A percentile compares a stretch with the other conserved stretches of the same genome.
phyloP scores from a whole-genome alignment of 2,888 invertebrate genomes.

The Sinopyrophorus schimmeli region DNA sequence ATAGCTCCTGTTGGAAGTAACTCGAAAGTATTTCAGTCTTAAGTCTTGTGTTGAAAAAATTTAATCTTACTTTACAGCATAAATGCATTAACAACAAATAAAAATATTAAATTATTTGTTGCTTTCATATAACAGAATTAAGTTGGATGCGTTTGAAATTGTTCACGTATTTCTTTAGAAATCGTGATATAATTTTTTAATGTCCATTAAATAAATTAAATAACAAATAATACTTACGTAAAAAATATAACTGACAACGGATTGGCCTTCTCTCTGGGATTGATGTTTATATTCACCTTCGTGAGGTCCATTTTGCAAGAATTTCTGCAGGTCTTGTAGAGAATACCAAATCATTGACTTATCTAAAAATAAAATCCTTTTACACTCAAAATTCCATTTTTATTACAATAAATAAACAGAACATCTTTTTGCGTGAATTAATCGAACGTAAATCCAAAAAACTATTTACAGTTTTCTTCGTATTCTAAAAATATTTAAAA shows the following conservation, averaged over 20 bases:
- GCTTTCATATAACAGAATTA: no score
- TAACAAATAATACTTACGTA: slow-evolving; percentile 59
- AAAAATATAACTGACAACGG: slow-evolving; percentile 56
- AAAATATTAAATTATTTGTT: no score
- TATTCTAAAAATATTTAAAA: neutral
- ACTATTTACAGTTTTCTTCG: neutral
- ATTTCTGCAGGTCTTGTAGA: slow-evolving; percentile 9
- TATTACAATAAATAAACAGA: no score
- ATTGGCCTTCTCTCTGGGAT: slow-evolving; percentile 58
- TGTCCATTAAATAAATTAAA: no score
- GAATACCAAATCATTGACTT: slow-evolving; percentile 24
- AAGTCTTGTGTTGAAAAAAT: no score
- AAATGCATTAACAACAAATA: no score
- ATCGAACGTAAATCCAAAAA: neutral
- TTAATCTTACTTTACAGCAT: no score
- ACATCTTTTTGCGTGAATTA: slow-evolving; percentile 1
- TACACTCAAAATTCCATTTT: neutral
- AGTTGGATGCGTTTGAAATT: no score
- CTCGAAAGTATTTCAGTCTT: slow-evolving; percentile 4
- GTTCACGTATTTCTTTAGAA: no score
- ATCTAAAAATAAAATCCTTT: slow-evolving; percentile 17
- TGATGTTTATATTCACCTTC: slow-evolving; percentile 57
- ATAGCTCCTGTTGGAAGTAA: slow-evolving; percentile 5
- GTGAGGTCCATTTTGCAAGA: slow-evolving; percentile 55
- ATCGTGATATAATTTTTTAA: no score